Conservation (phyloP, 2,888 invertebrate genomes). For the Eupeodes latifasciatus region DNA sequence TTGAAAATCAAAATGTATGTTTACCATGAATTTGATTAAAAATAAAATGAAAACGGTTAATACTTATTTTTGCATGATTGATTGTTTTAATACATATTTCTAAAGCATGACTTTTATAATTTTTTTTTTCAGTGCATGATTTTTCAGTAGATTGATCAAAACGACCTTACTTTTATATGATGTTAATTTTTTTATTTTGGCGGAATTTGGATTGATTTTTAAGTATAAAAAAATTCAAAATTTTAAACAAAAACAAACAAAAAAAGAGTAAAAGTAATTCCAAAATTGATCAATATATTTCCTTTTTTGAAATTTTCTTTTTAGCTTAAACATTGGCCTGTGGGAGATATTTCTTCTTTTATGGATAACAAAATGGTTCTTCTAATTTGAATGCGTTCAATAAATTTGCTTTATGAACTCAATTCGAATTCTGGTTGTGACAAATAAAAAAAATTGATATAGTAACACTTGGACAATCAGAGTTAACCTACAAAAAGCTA, state of each 20-base stretch:
- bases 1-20: too few species aligned
- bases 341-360: slow-evolving; percentile 80
- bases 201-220: slow-evolving; percentile 48
- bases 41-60: too few species aligned
- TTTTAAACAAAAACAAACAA: slow-evolving; percentile 40
- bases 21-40: too few species aligned
- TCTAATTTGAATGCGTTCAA: slow-evolving; percentile 70
- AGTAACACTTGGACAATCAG: slow-evolving; percentile 47
- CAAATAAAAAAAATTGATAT: neutral
- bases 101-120: slow-evolving; percentile 38
- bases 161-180: slow-evolving; percentile 58
- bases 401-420: slow-evolving; percentile 58
- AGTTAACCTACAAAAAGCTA: slow-evolving; percentile 62
- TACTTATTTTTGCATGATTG: slow-evolving; percentile 18
- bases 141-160: slow-evolving; percentile 59
- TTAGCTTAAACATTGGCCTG: slow-evolving; percentile 81
- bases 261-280: slow-evolving; percentile 46
- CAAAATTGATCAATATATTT: slow-evolving; percentile 59
- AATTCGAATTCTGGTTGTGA: slow-evolving; percentile 58
- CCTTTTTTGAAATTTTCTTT: slow-evolving; percentile 76
- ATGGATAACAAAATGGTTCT: slow-evolving; percentile 79
- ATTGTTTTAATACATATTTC: neutral
- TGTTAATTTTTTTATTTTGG: slow-evolving; percentile 8
- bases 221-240: slow-evolving; percentile 46
- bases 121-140: slow-evolving; percentile 43